Conservation (phyloP, 2,888 invertebrate species). For the Oeneis ivallda region DNA sequence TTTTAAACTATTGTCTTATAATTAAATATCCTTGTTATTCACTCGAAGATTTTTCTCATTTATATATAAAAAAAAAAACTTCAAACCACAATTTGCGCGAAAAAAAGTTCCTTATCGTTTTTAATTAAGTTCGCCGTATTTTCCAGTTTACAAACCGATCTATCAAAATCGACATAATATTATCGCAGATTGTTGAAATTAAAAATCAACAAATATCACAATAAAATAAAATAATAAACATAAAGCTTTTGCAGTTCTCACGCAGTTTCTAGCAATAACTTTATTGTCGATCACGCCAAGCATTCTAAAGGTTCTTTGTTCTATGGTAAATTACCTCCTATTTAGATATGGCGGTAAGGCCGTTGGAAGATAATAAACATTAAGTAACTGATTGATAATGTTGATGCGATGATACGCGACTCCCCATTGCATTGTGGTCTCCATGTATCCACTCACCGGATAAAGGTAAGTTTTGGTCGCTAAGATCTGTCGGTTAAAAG, state of each 20-base stretch:
- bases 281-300: constrained; percentile 18
- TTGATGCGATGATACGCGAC: constrained; percentile 42
- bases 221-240: background rate
- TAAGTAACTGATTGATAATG: constrained; percentile 46
- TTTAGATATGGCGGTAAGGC: constrained; percentile 41
- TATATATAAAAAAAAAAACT: too few relatives aligned
- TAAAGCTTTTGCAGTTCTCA: constrained; percentile 10
- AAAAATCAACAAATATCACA: background rate
- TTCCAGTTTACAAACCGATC: too few relatives aligned
- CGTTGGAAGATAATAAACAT: constrained; percentile 46
- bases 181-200: background rate
- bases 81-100: too few relatives aligned
- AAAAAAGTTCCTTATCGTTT: too few relatives aligned
- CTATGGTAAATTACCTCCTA: constrained; percentile 38
- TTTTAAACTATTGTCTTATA: too few relatives aligned
- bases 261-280: constrained; percentile 14
- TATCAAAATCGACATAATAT: too few relatives aligned
- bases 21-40: too few relatives aligned
- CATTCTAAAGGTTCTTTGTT: constrained; percentile 21
- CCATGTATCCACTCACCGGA: constrained; percentile 43
- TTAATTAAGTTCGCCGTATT: too few relatives aligned
- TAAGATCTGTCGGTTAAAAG: background rate
- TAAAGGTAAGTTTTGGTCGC: constrained; percentile 1
- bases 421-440: constrained; percentile 35
- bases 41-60: too few relatives aligned